Evolutionary conservation across 92 coral and sea anemone species (phyloP).

Genomic region (Galaxea fascicularis): DNA sequence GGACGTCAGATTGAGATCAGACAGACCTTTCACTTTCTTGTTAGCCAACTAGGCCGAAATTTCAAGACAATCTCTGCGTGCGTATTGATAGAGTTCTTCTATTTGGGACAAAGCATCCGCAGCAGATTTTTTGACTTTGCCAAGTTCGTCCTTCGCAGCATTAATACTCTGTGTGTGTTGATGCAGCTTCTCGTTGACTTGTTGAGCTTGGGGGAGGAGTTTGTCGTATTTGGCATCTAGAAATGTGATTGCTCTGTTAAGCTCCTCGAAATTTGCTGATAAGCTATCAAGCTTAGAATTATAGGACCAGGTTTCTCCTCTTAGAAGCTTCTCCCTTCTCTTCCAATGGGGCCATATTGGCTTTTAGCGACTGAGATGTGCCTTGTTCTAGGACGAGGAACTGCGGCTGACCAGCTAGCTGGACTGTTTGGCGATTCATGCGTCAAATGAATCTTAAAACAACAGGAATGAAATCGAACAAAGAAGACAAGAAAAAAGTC

Average conservation of each 20-base stretch:
- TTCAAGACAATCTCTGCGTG: no score
- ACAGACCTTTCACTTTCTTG: no score
- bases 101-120: no score
- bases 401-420: no score
- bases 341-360: neutral
- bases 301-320: slow-evolving; percentile 24
- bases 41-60: no score
- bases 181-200: slow-evolving; percentile 26
- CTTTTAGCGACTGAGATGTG: neutral
- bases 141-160: neutral
- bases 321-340: slow-evolving; percentile 33
- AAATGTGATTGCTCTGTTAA: neutral
- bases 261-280: slow-evolving; percentile 6
- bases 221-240: slow-evolving; percentile 45
- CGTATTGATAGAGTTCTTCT: no score
- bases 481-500: no score
- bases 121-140: neutral
- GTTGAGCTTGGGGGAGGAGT: slow-evolving; percentile 15
- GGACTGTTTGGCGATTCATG: no score
- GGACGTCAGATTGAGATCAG: no score
- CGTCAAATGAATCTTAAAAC: no score
- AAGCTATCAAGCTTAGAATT: slow-evolving; percentile 30
- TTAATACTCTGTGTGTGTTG: slow-evolving; percentile 13
- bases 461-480: no score
- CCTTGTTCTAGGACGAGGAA: slow-evolving; percentile 6